Base-by-base conservation (phyloP, 1,140 invertebrate genomes). In the Agrypnia vestita region DNA sequence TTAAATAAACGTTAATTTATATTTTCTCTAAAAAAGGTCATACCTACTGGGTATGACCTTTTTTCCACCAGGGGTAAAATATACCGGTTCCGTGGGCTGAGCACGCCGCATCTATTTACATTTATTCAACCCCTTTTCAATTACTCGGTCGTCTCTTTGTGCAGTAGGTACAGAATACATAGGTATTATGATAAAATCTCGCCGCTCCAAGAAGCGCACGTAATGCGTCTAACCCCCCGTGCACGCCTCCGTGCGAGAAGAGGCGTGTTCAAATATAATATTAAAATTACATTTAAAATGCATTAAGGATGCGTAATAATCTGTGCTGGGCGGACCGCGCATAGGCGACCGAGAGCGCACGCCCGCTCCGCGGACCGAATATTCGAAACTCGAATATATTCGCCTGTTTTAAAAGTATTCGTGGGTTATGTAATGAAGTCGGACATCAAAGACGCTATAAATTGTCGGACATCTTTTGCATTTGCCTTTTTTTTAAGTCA, bases 261-360 rank as follows among this genome's bases (percentile, higher is more conserved):
- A 80, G 81, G 81, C 78, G 81, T 82, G 81, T 82, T 80, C 76
- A 55, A 55, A 44, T 77, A 75, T 47, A 80, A 78, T 83, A 83
- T 83, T 83, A 83, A 83, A 83, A 83, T 73, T 76, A 83, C 82
- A 83, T 83, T 83, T 83, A 83, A 83, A 83, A 83, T 56, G 76
- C 82, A 83, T 83, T 83, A 83, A 77, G 82, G 71, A 76, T 53
- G 56, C 78, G 59, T 83, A 49, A 80, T 82, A 82, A 82, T 82
- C 78, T 74, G 61, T 72, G 77, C 62, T 71, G 78, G 69, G 61
- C 15, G 59, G 62, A 76, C 74, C 25, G 72, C 10, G 51, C 71
- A 81, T 69, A 80, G 21, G n/a, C n/a, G n/a, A n/a, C n/a, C n/a
- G n/a, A n/a, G n/a, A n/a, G n/a, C n/a, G n/a, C n/a, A n/a, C n/a